Conservation (phyloP, 1,140 invertebrate species). For the Pogonomyrmex barbatus region DNA sequence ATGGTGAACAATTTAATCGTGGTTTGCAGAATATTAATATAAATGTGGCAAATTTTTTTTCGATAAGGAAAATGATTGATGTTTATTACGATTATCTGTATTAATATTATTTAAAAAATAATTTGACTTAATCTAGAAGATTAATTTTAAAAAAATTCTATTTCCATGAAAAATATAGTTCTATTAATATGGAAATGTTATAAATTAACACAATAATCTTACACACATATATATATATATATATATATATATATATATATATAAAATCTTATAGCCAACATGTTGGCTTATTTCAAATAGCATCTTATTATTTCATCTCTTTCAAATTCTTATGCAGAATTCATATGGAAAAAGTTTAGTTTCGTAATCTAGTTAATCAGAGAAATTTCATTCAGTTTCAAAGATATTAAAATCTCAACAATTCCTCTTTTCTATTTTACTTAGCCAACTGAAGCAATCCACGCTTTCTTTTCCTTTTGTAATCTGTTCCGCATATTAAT, state of each 20-base stretch:
- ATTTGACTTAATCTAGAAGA: conserved; percentile 16
- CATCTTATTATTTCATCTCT: conserved; percentile 5
- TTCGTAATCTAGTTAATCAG: conserved; percentile 14
- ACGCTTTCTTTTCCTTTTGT: background rate
- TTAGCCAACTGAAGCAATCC: background rate
- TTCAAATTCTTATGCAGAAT: background rate
- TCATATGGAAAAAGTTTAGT: background rate
- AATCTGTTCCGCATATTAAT: conserved; percentile 12
- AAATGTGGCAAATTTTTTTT: background rate
- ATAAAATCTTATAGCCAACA: background rate
- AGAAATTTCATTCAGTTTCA: background rate
- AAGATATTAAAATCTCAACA: conserved; percentile 34
- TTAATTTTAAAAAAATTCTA: background rate
- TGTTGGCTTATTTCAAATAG: background rate
- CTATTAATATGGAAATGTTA: background rate
- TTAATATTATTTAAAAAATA: background rate
- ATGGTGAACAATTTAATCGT: conserved; percentile 11
- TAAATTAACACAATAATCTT: background rate
- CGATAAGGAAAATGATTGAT: background rate
- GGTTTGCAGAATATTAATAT: conserved; percentile 27
- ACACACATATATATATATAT: too few relatives aligned
- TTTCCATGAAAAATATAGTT: conserved; percentile 8
- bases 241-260: too few relatives aligned
- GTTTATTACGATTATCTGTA: background rate
- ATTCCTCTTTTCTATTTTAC: conserved; percentile 1